phyloP scores from a whole-genome alignment of 2,888 invertebrate species.

The Clivina fossor region DNA sequence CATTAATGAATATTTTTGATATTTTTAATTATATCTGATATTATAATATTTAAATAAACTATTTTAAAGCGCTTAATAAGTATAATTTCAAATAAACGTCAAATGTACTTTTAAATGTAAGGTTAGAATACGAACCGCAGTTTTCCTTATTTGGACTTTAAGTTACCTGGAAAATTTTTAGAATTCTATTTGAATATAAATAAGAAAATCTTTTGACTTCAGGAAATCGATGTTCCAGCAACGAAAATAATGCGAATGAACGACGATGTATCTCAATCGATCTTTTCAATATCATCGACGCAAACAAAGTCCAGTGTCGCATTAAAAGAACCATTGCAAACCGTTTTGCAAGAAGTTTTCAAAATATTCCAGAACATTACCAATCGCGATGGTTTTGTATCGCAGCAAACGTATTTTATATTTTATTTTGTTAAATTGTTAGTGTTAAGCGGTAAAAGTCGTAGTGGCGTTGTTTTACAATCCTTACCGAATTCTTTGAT shows the following conservation, averaged over 20 bases:
- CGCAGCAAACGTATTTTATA: constrained; percentile 82
- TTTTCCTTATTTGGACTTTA: no score
- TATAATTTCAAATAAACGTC: no score
- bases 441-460: constrained; percentile 75
- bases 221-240: constrained; percentile 48
- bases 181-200: no score
- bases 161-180: no score
- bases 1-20: no score
- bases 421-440: constrained; percentile 74
- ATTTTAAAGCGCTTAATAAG: no score
- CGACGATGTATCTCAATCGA: constrained; percentile 37
- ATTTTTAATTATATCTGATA: no score
- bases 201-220: no score
- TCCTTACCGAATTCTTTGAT: constrained; percentile 76
- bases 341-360: constrained; percentile 69
- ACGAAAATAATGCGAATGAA: constrained; percentile 46
- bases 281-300: constrained; percentile 28
- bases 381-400: constrained; percentile 73
- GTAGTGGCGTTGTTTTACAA: constrained; percentile 69
- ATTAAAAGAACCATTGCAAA: constrained; percentile 66
- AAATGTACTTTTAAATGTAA: no score
- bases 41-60: no score
- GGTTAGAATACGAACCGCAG: no score
- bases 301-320: constrained; percentile 39
- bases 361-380: constrained; percentile 71